A percentile compares a stretch with the other conserved stretches of the same genome.
Evolutionary conservation across 2,113 vertebrate genomes (phyloP).

Genomic region (Mobula hypostoma): DNA sequence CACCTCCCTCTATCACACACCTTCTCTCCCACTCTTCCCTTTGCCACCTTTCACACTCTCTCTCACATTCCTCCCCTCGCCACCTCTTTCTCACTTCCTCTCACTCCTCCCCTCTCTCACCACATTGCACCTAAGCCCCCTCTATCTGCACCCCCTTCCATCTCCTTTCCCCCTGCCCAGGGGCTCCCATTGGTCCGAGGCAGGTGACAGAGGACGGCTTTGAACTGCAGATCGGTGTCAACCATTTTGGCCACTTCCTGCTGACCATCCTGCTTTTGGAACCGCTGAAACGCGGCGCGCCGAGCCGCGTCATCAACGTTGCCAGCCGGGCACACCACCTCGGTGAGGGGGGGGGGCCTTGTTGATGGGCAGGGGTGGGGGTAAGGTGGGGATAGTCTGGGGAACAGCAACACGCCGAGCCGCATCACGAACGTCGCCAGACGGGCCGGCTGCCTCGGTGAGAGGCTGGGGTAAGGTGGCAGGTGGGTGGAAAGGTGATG

Average conservation of each 20-base stretch:
- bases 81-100: no score
- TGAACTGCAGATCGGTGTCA: slow-evolving; percentile 62
- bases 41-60: neutral
- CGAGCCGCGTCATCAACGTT: slow-evolving; percentile 57
- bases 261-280: slow-evolving; percentile 58
- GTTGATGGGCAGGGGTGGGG: neutral
- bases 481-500: no score
- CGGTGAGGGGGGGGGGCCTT: slow-evolving; percentile 40
- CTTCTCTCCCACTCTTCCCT: neutral
- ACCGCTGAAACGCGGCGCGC: slow-evolving; percentile 52
- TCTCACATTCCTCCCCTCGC: neutral
- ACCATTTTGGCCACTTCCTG: slow-evolving; percentile 64
- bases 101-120: neutral
- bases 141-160: neutral
- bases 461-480: neutral
- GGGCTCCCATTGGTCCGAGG: slow-evolving; percentile 65
- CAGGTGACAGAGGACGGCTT: slow-evolving; percentile 60
- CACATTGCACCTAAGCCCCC: neutral
- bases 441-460: no score
- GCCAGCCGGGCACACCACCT: slow-evolving; percentile 57
- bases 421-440: no score
- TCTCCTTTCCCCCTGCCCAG: slow-evolving; percentile 43
- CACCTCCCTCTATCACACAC: neutral
- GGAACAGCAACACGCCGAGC: no score
- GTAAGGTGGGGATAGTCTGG: no score